These are phyloP conservation scores for Ceratina calcarata DNA, from an alignment of 1,140 invertebrate genomes.

Conservation along the genomic window DNA sequence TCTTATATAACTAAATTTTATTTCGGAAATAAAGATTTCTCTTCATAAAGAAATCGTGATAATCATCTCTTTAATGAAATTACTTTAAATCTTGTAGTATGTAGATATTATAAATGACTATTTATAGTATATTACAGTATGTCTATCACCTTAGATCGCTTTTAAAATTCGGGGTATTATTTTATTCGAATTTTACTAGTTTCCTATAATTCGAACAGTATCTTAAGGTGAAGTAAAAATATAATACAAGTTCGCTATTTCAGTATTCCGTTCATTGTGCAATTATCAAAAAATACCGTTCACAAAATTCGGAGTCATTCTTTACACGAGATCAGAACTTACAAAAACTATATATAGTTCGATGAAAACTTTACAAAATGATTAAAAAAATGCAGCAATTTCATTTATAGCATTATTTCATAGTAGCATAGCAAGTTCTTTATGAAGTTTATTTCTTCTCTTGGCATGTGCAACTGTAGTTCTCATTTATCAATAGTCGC, in stretches of 20 bases:
- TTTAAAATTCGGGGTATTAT: conserved; percentile 22
- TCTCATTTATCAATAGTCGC: conserved; percentile 41
- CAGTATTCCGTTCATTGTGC: neutral
- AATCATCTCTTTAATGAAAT: conserved; percentile 15
- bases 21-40: neutral
- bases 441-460: conserved; percentile 8
- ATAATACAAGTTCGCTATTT: conserved; percentile 18
- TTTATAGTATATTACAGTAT: conserved; percentile 51
- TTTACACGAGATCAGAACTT: conserved; percentile 24
- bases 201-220: neutral
- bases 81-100: neutral
- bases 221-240: conserved; percentile 39
- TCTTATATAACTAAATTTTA: conserved; percentile 14
- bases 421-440: conserved; percentile 5
- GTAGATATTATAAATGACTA: conserved; percentile 32
- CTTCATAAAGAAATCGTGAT: conserved; percentile 17
- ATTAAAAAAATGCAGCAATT: conserved; percentile 35
- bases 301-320: neutral
- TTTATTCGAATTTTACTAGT: neutral
- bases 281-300: neutral
- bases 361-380: conserved; percentile 6
- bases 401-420: neutral
- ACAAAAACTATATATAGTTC: conserved; percentile 13
- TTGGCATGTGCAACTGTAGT: conserved; percentile 8
- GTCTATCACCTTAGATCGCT: neutral